Evolutionary conservation across 2,113 vertebrate species (phyloP), one percentile per base, ranked within the genome.

Genomic region (Chlorodrepanis virens): DNA sequence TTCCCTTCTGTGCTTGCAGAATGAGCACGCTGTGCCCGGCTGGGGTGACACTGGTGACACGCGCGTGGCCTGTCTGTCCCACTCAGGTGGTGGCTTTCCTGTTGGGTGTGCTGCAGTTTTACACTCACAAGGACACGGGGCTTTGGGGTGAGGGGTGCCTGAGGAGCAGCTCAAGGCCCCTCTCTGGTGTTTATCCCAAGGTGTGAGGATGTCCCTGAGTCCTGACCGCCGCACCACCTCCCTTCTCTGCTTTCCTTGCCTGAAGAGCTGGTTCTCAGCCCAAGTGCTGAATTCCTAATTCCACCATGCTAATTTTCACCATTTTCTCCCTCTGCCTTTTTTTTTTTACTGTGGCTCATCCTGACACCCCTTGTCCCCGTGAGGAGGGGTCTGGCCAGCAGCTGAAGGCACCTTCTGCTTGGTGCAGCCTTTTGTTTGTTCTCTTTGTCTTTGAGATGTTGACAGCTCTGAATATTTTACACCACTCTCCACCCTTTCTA

Each of bases 1-100:
- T 44, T 54, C 45, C 23, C 4, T 25, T 12, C 49, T 6, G 29
- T 44, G 64, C 20, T 47, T 35, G 11, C 39, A 25, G 17, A 28
- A 5, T 0, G 2, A 9, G 15, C 12, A 2, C 0, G 1, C 5
- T 18, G 33, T 44, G 67, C 16, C 11, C 52, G 0, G 1, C 1
- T 19, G 61, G 53, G 18, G 16, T 65, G 18, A 0, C 15, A 8
- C 42, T 35, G 59, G 33, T 70, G 72, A 31, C 24, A 16, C 0
- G 2, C 20, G 1, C 0, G 3, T 22, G 2, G 4, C 44, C 29
- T 6, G 16, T 9, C 5, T 2, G 5, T 42, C 14, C 1, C 29
- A 0, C 16, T 4, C 0, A 0, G 24, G 4, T 19, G 19, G 18
- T 65, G 60, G 10, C 64, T 86, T 7, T 70, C 35, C 25, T 22